Base-by-base conservation (phyloP, 2,888 invertebrate genomes). In the Nomada lathburiana region DNA sequence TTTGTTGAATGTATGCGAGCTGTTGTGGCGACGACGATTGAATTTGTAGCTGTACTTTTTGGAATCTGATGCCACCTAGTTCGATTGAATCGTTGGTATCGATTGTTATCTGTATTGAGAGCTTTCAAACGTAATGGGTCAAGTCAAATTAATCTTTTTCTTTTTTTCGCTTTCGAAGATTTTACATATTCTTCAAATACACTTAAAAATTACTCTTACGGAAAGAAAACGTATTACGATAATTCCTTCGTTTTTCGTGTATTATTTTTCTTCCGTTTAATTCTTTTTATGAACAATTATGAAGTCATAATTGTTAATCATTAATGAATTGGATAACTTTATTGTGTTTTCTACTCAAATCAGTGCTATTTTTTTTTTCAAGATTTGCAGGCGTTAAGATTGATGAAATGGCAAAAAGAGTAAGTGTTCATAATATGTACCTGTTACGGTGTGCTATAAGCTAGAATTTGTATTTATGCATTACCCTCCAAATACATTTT, bases 1-100 rank as follows among this genome's bases (percentile, higher is more conserved):
- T 74, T 70, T 70, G 53, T 73, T 36, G 47, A 18, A 52, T 57
- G n/a, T 26, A 53, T 57, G 65, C 68, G 63, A 62, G 65, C 26
- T 67, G 59, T 75, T 18, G 23, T 55, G 55, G 42, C 10, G 53
- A 63, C 65, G 55, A 69, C 42, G 59, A 75, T 23, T 57, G 23
- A 74, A 81, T 67, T 55, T 72, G 23, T 44, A 59, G 62, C 69
- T 79, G 60, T 79, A 67, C 69, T 29, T 57, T 70, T 71, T 63
- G 53, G 57, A 80, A 75, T 69, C 80, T 63, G 72, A 78, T 57
- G 23, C 62, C 23, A 52, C 57, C 29, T 23, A 53, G 16, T 70
- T 74, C 23, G 62, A 62, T n/a, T 7, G 42, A 60, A 50, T 13
- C 26, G 47, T 29, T 18, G 16, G 36, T 29, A 23, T 70, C 20